Conservation (phyloP, 2,113 vertebrate genomes). For the Pionites leucogaster region DNA sequence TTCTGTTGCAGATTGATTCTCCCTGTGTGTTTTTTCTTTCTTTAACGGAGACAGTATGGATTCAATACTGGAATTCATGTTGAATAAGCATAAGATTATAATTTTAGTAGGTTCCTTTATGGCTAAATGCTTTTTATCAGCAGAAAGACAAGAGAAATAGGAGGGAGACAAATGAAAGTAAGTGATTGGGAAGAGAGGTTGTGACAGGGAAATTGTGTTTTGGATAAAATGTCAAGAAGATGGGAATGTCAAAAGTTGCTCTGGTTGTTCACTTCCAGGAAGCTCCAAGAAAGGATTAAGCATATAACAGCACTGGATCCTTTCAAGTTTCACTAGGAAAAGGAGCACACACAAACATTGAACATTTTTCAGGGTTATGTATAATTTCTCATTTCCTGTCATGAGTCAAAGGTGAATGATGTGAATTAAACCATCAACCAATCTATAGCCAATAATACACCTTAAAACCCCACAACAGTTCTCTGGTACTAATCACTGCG, state of each 20-base stretch:
- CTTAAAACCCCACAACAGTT: background rate
- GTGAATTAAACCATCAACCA: background rate
- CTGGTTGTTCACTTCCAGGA: background rate
- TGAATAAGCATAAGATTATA: background rate
- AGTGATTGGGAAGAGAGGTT: background rate
- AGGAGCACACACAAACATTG: background rate
- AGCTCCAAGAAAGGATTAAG: background rate
- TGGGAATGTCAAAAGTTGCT: background rate
- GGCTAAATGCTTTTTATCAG: background rate
- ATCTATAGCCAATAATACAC: background rate
- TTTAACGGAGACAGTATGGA: background rate
- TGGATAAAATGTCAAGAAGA: background rate
- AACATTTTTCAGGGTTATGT: background rate
- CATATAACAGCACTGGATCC: background rate
- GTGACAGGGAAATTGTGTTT: background rate
- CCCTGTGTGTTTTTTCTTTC: background rate
- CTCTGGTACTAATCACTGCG: background rate
- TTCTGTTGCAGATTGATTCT: slow-evolving; percentile 39
- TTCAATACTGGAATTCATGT: background rate
- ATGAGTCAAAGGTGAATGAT: background rate
- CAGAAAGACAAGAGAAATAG: background rate
- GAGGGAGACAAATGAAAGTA: background rate
- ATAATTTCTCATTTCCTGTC: background rate
- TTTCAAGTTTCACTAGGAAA: background rate
- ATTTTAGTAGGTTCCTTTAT: background rate